phyloP scores from a whole-genome alignment of 2,888 invertebrate genomes.

The Chloroclysta siterata region DNA sequence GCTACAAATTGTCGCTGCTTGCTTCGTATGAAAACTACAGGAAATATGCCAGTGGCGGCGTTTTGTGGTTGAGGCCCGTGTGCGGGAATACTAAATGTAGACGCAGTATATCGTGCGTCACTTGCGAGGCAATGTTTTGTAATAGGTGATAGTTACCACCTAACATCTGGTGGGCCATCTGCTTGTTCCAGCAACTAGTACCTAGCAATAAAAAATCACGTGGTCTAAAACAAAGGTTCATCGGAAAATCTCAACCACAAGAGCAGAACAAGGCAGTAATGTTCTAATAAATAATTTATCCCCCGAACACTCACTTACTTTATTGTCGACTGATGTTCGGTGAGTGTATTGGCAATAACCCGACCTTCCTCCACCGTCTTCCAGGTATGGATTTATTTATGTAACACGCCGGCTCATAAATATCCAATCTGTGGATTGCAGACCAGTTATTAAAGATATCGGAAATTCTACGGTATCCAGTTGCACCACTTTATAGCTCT shows the following conservation, averaged over 20 bases:
- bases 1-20: too few relatives aligned
- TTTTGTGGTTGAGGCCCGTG: too few relatives aligned
- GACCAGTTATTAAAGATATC: slow-evolving; percentile 25
- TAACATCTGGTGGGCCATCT: too few relatives aligned
- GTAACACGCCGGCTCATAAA: slow-evolving; percentile 66
- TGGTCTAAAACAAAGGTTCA: not conserved
- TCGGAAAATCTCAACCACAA: not conserved
- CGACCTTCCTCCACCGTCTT: slow-evolving; percentile 34
- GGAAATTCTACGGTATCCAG: not conserved
- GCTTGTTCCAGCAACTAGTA: too few relatives aligned
- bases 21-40: too few relatives aligned
- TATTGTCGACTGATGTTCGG: slow-evolving; percentile 36
- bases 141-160: too few relatives aligned
- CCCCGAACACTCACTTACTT: slow-evolving; percentile 34
- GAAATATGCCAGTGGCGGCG: too few relatives aligned
- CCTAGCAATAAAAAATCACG: not conserved
- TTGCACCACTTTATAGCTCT: not conserved
- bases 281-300: slow-evolving; percentile 37
- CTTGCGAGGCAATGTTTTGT: too few relatives aligned
- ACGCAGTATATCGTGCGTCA: too few relatives aligned
- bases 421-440: slow-evolving; percentile 73
- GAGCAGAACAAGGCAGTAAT: slow-evolving; percentile 19
- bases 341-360: slow-evolving; percentile 52
- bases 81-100: too few relatives aligned
- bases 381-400: slow-evolving; percentile 70